Conservation (phyloP, 2,888 invertebrate species). For the Yponomeuta malinellus region DNA sequence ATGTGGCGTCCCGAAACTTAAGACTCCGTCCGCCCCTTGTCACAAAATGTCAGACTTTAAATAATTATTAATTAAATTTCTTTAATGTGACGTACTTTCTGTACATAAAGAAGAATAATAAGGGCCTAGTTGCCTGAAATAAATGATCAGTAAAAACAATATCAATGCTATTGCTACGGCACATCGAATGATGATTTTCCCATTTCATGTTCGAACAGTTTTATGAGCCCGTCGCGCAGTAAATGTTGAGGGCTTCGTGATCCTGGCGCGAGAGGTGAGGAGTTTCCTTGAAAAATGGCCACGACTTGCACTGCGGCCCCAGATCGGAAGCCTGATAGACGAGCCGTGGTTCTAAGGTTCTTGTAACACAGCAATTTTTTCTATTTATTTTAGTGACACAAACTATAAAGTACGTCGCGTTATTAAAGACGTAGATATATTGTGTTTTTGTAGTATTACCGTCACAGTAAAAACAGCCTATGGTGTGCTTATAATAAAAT, state of each 20-base stretch:
- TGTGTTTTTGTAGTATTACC: too few species aligned
- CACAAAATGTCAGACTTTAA: too few species aligned
- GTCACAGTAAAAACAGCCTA: too few species aligned
- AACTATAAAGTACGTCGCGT: too few species aligned
- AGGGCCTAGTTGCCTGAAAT: too few species aligned
- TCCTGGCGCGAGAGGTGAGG: slow-evolving; percentile 16
- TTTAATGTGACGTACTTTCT: too few species aligned
- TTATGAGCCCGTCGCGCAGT: background rate
- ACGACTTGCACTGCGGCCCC: slow-evolving; percentile 33
- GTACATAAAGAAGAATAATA: too few species aligned
- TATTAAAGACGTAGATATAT: too few species aligned
- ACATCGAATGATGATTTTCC: background rate
- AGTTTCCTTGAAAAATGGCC: slow-evolving; percentile 34
- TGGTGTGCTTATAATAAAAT: too few species aligned
- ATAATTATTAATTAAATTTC: too few species aligned
- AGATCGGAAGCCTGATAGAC: slow-evolving; percentile 24
- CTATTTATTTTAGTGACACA: background rate
- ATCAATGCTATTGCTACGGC: background rate
- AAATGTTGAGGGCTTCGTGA: slow-evolving; percentile 16
- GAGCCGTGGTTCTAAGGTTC: background rate
- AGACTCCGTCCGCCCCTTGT: too few species aligned
- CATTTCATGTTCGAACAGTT: background rate
- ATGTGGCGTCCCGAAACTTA: too few species aligned
- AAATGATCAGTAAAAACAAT: background rate
- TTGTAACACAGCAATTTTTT: background rate